Conservation (phyloP, 2,797 vertebrate species). For the Squalus acanthias region DNA sequence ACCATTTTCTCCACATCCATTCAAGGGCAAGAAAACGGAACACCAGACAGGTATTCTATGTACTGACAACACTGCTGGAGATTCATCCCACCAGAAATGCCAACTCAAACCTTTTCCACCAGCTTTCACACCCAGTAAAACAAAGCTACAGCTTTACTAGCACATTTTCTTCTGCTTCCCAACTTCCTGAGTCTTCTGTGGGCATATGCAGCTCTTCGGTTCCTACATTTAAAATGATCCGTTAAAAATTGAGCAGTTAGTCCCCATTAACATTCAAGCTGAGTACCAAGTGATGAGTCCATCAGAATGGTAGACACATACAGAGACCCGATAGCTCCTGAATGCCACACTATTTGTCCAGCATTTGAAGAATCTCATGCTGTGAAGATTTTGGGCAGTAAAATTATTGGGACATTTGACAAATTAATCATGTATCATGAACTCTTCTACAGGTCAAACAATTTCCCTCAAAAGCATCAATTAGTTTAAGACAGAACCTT, state of each 20-base stretch:
- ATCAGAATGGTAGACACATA: neutral
- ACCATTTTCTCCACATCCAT: neutral
- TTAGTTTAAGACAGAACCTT: neutral
- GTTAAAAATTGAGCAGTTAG: neutral
- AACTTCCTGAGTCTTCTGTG: neutral
- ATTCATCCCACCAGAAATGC: neutral
- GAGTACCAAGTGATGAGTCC: neutral
- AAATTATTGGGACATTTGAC: neutral
- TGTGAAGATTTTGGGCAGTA: neutral
- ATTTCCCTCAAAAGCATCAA: neutral
- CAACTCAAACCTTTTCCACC: neutral
- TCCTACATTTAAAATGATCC: neutral
- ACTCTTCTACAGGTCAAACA: neutral
- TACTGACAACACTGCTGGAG: neutral
- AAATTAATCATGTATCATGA: neutral
- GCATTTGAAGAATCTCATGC: neutral
- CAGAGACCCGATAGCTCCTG: neutral
- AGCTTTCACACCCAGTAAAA: neutral
- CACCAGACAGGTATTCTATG: neutral
- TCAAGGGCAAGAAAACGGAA: neutral
- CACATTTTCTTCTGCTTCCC: neutral
- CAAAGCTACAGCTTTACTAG: neutral
- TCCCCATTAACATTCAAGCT: neutral
- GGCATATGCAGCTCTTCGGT: neutral
- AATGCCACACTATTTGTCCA: neutral